Base-by-base conservation (phyloP, 1,140 invertebrate species). In the Pseudomyrmex concolor region DNA sequence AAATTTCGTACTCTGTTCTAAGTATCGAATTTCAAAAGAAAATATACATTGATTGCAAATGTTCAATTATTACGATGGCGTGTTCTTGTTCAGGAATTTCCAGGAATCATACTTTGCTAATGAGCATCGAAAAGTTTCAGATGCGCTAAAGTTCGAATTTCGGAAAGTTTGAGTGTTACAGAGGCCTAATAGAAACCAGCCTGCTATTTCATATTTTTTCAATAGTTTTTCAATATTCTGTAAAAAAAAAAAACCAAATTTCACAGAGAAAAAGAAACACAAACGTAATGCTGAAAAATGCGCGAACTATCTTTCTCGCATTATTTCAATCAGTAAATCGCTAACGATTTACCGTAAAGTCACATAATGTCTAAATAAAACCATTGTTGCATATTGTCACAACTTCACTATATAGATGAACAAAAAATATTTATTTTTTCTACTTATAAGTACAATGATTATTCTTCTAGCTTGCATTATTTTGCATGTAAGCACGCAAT, bases 111-210 rank as follows among this genome's bases (percentile, higher is more conserved):
- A 4, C 48, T 50, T 9, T 50, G 22, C 2, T 64, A 72, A 63
- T 64, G 48, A 74, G 70, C 63, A 82, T 82, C 70, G 59, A 19
- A 55, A 82, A 82, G 70, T 25, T 25, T 25, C 25, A 25, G 25
- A 25, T 19, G 19, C n/a, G 25, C 66, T 70, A 8, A 80, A 80
- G 76, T 70, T 50, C 54, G n/a, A 77, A 80, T 80, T 80, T 70
- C 76, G 55, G 12, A 80, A 70, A 80, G 76, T 80, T 80, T 43
- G 70, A 45, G 74, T 74, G 74, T 74, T 74, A 59, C 25, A 2
- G 48, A 82, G 78, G 78, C 59, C 59, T 82, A 82, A 1, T 54
- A 17, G 25, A 25, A 25, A 25, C 3, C 25, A 25, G 25, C 2
- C 25, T 25, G 25, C 25, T 25, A 3, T 3, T 25, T 25, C 22